Base-by-base conservation (phyloP, 2,797 vertebrate species). In the Sebastes ruberrimus region DNA sequence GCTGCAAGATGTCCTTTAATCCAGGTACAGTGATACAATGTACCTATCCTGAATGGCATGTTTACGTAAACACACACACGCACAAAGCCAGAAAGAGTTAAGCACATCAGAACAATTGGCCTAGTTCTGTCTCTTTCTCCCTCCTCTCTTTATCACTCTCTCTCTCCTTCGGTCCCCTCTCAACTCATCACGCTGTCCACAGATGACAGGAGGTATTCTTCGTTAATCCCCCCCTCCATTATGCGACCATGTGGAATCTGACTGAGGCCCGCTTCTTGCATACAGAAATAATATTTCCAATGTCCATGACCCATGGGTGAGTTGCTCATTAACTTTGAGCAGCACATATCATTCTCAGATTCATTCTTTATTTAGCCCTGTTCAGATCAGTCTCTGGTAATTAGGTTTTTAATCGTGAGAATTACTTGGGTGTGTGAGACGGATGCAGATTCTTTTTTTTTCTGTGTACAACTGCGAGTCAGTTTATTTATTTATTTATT, bases 141-240 rank as follows among this genome's bases (percentile, higher is more conserved):
- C 78, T 78, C 72, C 78, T 86, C 82, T 89, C 65, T 82, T 83
- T 83, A 74, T 92, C 85, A 64, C 88, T 89, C 88, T 93, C 92
- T 83, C 88, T 89, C 86, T 89, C 74, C 87, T 88, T 90, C 90
- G 89, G 87, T 91, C 88, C 88, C 83, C 86, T 86, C 89, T 92
- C 90, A 86, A 85, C 86, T 91, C 92, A 90, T 92, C 90, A 83
- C 67, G 49, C 82, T 74, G 86, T 88, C 89, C 87, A 76, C 85
- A 88, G 87, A 94, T 94, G 94, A 95, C 93, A 92, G 93, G 89
- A 91, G 82, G 93, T 92, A 89, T 94, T 95, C 91, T 92, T 85
- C 60, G 62, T 71, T 95, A 95, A 95, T 93, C 93, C 92, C 74
- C 42, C 42, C 42, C 42, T 84, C 86, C 78, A 87, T 94, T 95